These are phyloP conservation scores for Agrilus biguttatus DNA, from an alignment of 2,888 invertebrate genomes.

Conservation along the genomic window DNA sequence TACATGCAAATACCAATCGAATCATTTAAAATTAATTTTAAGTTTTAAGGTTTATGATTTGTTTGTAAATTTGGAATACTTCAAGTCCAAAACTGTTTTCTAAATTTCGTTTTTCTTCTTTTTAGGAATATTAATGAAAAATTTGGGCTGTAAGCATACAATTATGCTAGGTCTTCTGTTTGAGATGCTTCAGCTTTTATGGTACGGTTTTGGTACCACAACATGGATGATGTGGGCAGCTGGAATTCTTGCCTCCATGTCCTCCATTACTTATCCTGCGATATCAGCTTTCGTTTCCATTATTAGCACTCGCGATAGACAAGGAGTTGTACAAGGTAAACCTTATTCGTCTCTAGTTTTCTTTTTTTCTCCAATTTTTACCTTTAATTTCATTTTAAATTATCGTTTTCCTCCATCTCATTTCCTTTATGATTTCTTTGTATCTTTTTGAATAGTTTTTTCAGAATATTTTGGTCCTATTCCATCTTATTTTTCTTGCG, in stretches of 20 bases:
- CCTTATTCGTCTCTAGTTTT: not conserved
- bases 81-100: not conserved
- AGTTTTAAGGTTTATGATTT: not conserved
- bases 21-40: too few relatives aligned
- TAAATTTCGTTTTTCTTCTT: not conserved
- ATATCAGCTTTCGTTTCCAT: conserved; percentile 97
- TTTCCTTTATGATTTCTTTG: too few relatives aligned
- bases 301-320: conserved; percentile 94
- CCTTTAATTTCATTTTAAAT: too few relatives aligned
- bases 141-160: conserved; percentile 88
- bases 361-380: too few relatives aligned
- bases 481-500: not conserved
- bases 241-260: conserved; percentile 88
- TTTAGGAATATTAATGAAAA: conserved; percentile 39
- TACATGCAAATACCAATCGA: too few relatives aligned
- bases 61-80: not conserved
- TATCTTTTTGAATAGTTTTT: too few relatives aligned
- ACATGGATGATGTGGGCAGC: conserved; percentile 99
- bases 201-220: conserved; percentile 94
- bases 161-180: conserved; percentile 93
- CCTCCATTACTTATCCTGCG: conserved; percentile 95
- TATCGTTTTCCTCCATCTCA: too few relatives aligned
- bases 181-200: conserved; percentile 92
- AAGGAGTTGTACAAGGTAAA: conserved; percentile 48
- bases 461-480: not conserved